Evolutionary conservation across 1,140 invertebrate species (phyloP).

Genomic region (Anoplophora glabripennis): DNA sequence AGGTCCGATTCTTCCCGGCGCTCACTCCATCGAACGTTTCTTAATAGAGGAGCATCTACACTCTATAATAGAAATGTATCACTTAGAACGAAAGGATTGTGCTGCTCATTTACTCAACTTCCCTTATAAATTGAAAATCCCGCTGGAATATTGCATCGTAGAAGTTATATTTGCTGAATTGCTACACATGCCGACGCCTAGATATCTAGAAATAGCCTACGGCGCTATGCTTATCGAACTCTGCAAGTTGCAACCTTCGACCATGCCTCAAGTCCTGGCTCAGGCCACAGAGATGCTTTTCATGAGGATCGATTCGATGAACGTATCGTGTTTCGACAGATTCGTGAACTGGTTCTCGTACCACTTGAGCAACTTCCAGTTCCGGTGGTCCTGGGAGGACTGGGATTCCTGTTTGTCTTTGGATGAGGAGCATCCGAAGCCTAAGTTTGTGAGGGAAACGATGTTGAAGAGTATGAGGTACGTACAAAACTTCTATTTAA

Average conservation of each 20-base stretch:
- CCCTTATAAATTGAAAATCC: slow-evolving; percentile 90
- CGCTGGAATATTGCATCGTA: slow-evolving; percentile 96
- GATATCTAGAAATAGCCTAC: slow-evolving; percentile 91
- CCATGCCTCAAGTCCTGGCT: slow-evolving; percentile 96
- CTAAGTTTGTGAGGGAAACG: slow-evolving; percentile 94
- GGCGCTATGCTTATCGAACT: slow-evolving; percentile 95
- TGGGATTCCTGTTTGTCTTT: slow-evolving; percentile 82
- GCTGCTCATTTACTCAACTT: slow-evolving; percentile 89
- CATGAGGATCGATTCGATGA: slow-evolving; percentile 95
- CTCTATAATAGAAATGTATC: slow-evolving; percentile 89
- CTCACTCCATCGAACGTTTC: slow-evolving; percentile 96
- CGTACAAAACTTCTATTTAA: slow-evolving; percentile 11
- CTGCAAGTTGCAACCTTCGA: slow-evolving; percentile 93
- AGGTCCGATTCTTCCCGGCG: slow-evolving; percentile 85
- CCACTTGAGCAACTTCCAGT: slow-evolving; percentile 99
- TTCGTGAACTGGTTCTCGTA: slow-evolving; percentile 98
- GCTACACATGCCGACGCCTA: slow-evolving; percentile 84
- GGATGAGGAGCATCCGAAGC: slow-evolving; percentile 88
- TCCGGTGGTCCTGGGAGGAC: slow-evolving; percentile 98
- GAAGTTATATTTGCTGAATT: slow-evolving; percentile 95
- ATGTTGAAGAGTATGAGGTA: slow-evolving; percentile 87
- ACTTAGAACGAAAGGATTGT: slow-evolving; percentile 90
- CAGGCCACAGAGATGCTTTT: slow-evolving; percentile 97
- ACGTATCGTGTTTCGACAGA: slow-evolving; percentile 92
- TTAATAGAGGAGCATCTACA: slow-evolving; percentile 96